A percentile compares a stretch with the other conserved stretches of the same genome.
These are phyloP conservation scores for Aleiodes alternator DNA, from an alignment of 2,888 invertebrate genomes.

Conservation along the genomic window DNA sequence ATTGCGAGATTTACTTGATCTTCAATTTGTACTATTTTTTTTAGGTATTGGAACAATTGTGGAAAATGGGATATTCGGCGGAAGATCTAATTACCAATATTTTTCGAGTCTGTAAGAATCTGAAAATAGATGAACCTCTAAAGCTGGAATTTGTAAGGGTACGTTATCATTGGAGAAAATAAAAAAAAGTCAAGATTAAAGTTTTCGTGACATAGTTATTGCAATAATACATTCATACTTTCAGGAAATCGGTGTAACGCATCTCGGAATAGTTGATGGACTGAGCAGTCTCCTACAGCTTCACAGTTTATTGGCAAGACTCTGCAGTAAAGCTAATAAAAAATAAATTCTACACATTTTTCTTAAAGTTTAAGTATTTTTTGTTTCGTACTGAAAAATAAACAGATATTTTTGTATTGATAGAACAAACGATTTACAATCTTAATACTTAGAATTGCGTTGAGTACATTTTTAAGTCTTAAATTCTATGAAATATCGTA, in stretches of 20 bases:
- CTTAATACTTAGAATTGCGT: slow-evolving; percentile 42
- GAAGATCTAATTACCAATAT: slow-evolving; percentile 98
- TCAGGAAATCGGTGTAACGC: slow-evolving; percentile 92
- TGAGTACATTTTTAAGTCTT: slow-evolving; percentile 41
- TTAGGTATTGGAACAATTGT: slow-evolving; percentile 89
- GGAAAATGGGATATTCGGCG: slow-evolving; percentile 95
- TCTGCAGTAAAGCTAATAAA: slow-evolving; percentile 79
- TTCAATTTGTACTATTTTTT: slow-evolving; percentile 53
- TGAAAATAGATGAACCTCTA: slow-evolving; percentile 87
- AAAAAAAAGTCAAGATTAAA: slow-evolving; percentile 5
- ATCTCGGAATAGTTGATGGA: slow-evolving; percentile 94
- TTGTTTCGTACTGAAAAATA: not conserved
- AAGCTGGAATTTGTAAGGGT: slow-evolving; percentile 91
- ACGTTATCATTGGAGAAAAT: slow-evolving; percentile 47
- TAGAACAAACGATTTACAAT: not conserved
- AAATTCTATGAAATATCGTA: slow-evolving; percentile 22
- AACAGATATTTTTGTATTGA: slow-evolving; percentile 19
- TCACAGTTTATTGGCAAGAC: slow-evolving; percentile 89
- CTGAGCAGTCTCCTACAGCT: slow-evolving; percentile 91
- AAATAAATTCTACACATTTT: slow-evolving; percentile 34
- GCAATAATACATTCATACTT: slow-evolving; percentile 55
- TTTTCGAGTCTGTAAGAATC: slow-evolving; percentile 94
- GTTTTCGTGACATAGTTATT: not conserved
- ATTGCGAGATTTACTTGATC: not conserved
- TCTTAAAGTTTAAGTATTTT: not conserved